These are phyloP conservation scores for Lates japonicus DNA, from an alignment of 2,797 vertebrate species.

Conservation along the genomic window DNA sequence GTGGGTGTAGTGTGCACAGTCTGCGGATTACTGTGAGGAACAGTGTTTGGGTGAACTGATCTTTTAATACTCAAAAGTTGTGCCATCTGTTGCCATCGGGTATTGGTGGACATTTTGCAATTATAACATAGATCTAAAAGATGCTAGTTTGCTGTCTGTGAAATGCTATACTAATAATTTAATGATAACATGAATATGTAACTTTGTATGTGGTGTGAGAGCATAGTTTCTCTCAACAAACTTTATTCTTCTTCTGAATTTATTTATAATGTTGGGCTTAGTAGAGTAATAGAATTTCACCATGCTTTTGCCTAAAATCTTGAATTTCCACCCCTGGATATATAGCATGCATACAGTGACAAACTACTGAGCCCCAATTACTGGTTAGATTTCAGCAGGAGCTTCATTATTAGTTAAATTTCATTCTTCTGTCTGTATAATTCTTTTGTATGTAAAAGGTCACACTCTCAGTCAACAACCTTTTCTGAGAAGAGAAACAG, in stretches of 20 bases:
- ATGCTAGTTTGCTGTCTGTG: not conserved
- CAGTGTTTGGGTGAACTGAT: not conserved
- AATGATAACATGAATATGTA: not conserved
- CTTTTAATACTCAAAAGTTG: not conserved
- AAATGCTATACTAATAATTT: not conserved
- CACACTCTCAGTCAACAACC: no score
- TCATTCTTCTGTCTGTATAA: no score
- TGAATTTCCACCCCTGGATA: not conserved
- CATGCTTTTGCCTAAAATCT: not conserved
- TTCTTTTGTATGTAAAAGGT: not conserved
- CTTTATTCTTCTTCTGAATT: no score
- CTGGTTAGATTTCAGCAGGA: no score
- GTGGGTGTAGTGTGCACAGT: constrained; percentile 14
- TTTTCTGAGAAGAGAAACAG: not conserved
- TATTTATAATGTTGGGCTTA: not conserved
- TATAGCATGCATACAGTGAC: not conserved
- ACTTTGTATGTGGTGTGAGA: not conserved
- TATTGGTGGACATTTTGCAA: constrained; percentile 1
- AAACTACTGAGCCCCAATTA: not conserved
- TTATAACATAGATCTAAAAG: constrained; percentile 1
- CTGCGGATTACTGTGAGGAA: constrained; percentile 2
- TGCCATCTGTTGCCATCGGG: no score
- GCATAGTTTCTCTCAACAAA: not conserved
- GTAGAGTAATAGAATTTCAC: not conserved
- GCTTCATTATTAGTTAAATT: not conserved